Evolutionary conservation across 2,888 invertebrate genomes (phyloP).

Genomic region (Eupithecia pulchellata): DNA sequence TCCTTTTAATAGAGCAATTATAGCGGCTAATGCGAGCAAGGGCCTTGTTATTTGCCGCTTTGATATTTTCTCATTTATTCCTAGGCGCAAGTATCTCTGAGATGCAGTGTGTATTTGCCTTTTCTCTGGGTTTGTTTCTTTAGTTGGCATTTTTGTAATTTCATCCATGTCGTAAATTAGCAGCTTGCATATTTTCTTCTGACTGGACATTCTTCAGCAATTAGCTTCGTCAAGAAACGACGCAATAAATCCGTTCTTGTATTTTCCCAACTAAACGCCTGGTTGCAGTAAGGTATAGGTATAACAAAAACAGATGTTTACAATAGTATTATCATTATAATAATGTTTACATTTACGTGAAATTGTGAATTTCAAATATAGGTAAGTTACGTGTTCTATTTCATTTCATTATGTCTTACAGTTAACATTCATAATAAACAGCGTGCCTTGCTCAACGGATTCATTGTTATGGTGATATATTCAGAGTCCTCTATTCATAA

Average conservation of each 20-base stretch:
- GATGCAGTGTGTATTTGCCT: neutral
- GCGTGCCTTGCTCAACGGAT: constrained; percentile 24
- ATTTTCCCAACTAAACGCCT: neutral
- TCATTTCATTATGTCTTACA: constrained; percentile 18
- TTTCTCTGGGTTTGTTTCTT: neutral
- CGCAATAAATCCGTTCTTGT: neutral
- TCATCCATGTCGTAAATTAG: constrained; percentile 8
- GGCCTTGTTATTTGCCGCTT: constrained; percentile 29
- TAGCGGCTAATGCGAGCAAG: constrained; percentile 39
- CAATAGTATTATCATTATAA: neutral
- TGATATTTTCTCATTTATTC: constrained; percentile 24
- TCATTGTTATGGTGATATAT: constrained; percentile 50
- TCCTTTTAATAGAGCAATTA: constrained; percentile 65
- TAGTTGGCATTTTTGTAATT: neutral
- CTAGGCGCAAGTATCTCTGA: neutral
- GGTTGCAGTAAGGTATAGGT: neutral
- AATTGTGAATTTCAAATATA: constrained; percentile 17
- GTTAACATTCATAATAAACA: constrained; percentile 42
- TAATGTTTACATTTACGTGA: neutral
- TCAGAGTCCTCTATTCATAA: constrained; percentile 38
- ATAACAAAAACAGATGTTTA: neutral
- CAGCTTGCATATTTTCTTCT: neutral
- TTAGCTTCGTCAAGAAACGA: neutral
- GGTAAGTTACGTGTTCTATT: constrained; percentile 20
- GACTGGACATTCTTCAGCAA: neutral